Conservation (phyloP, 2,888 invertebrate genomes). For the Lycophotia porphyrea region DNA sequence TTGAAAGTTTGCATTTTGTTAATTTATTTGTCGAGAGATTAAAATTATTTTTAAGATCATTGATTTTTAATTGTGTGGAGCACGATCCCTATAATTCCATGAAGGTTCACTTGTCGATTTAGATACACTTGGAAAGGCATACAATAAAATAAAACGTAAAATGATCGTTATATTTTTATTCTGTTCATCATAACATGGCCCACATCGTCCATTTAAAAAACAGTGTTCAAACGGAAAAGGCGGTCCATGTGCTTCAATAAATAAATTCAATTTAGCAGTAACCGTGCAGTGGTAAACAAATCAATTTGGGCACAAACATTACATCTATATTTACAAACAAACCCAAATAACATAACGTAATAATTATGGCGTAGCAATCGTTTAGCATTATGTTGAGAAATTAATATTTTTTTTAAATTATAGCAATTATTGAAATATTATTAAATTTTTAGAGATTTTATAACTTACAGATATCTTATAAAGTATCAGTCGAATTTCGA, state of each 20-base stretch:
- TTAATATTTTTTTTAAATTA: constrained; percentile 55
- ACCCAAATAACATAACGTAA: constrained; percentile 75
- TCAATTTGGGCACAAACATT: constrained; percentile 73
- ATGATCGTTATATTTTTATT: constrained; percentile 72
- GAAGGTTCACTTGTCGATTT: not conserved
- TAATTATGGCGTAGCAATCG: constrained; percentile 73
- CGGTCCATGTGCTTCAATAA: constrained; percentile 85
- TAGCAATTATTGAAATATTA: constrained; percentile 61
- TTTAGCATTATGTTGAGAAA: constrained; percentile 52
- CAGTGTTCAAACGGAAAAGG: constrained; percentile 89
- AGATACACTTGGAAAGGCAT: not conserved
- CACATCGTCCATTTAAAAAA: constrained; percentile 88
- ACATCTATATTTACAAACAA: constrained; percentile 84
- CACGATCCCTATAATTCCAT: not conserved
- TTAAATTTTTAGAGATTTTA: constrained; percentile 58
- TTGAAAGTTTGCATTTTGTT: constrained; percentile 84
- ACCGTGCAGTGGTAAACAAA: constrained; percentile 76
- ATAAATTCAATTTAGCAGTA: constrained; percentile 77
- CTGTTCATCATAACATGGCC: constrained; percentile 82
- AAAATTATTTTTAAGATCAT: constrained; percentile 86
- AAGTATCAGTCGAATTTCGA: constrained; percentile 88
- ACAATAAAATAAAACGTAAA: constrained; percentile 60
- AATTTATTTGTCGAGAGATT: constrained; percentile 90
- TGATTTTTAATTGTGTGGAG: constrained; percentile 62
- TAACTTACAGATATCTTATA: constrained; percentile 82